These are phyloP conservation scores for Mastacembelus armatus DNA, from an alignment of 2,797 vertebrate species.

Conservation along the genomic window DNA sequence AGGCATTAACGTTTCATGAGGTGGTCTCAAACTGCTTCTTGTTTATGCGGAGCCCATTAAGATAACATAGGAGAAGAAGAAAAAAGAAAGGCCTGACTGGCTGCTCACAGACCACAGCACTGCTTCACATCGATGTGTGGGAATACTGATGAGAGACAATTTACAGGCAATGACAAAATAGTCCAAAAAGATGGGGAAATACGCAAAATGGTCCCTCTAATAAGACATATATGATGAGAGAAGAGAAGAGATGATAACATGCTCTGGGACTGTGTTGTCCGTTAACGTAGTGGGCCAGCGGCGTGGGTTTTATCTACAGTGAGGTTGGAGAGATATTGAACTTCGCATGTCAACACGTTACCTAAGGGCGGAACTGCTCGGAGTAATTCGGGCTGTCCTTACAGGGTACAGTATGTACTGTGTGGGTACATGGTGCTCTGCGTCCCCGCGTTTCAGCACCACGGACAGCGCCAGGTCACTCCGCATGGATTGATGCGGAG, in stretches of 20 bases:
- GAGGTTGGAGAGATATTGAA: conserved; percentile 25
- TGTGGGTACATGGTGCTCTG: conserved; percentile 23
- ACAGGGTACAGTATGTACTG: conserved; percentile 62
- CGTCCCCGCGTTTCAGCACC: conserved; percentile 61
- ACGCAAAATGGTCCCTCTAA: conserved; percentile 43
- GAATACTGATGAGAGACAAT: conserved; percentile 22
- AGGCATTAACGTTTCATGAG: conserved; percentile 57
- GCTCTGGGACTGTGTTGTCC: not conserved
- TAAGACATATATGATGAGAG: conserved; percentile 16
- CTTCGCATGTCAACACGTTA: conserved; percentile 24
- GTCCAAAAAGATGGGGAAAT: conserved; percentile 11
- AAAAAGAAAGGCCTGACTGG: conserved; percentile 13
- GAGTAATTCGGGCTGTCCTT: conserved; percentile 19
- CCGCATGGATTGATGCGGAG: conserved; percentile 52
- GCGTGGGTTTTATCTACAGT: conserved; percentile 28
- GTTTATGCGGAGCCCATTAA: conserved; percentile 45
- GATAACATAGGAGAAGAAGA: conserved; percentile 22
- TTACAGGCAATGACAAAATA: conserved; percentile 23
- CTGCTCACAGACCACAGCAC: conserved; percentile 16
- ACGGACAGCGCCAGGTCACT: conserved; percentile 65
- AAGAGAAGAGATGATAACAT: conserved; percentile 5
- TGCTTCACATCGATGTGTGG: conserved; percentile 5
- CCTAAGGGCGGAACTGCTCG: not conserved
- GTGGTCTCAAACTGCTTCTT: conserved; percentile 55
- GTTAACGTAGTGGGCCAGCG: conserved; percentile 21